A percentile compares a stretch with the other conserved stretches of the same genome.
Conservation (phyloP, 2,797 vertebrate species). For the Parotocinclus haroldoi region DNA sequence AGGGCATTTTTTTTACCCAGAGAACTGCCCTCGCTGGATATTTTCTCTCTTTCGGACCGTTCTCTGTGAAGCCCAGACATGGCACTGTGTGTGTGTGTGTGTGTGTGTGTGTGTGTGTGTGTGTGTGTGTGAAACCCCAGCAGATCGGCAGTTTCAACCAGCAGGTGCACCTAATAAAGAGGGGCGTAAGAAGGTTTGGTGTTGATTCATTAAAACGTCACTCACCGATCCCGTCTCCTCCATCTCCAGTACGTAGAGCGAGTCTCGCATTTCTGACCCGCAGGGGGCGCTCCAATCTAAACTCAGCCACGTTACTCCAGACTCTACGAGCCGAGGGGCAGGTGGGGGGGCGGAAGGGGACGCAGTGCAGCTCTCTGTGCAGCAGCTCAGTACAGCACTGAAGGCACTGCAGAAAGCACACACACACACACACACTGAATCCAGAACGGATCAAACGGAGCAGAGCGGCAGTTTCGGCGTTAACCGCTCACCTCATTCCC, state of each 20-base stretch:
- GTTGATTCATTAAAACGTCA: background rate
- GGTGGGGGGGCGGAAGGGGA: slow-evolving; percentile 55
- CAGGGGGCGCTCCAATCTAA: slow-evolving; percentile 67
- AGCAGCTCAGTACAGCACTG: slow-evolving; percentile 66
- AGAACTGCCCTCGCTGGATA: too few relatives aligned
- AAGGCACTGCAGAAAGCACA: slow-evolving; percentile 61
- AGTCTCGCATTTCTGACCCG: slow-evolving; percentile 56
- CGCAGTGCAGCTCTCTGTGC: slow-evolving; percentile 63
- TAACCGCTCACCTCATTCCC: slow-evolving; percentile 68
- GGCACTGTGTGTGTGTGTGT: too few relatives aligned
- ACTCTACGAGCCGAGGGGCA: slow-evolving; percentile 57
- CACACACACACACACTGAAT: background rate
- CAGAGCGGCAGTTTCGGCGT: too few relatives aligned
- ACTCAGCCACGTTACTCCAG: slow-evolving; percentile 64
- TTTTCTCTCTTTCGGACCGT: too few relatives aligned
- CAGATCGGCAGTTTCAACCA: too few relatives aligned
- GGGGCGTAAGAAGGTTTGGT: too few relatives aligned
- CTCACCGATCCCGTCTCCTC: slow-evolving; percentile 75
- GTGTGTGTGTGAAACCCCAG: too few relatives aligned
- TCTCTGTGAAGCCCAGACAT: too few relatives aligned
- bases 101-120: too few relatives aligned
- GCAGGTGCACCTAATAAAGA: too few relatives aligned
- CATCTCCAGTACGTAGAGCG: slow-evolving; percentile 73
- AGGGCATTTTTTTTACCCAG: too few relatives aligned
- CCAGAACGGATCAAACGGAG: background rate